These are phyloP conservation scores for Neodiprion virginianus DNA, from an alignment of 1,140 invertebrate genomes.

Conservation along the genomic window DNA sequence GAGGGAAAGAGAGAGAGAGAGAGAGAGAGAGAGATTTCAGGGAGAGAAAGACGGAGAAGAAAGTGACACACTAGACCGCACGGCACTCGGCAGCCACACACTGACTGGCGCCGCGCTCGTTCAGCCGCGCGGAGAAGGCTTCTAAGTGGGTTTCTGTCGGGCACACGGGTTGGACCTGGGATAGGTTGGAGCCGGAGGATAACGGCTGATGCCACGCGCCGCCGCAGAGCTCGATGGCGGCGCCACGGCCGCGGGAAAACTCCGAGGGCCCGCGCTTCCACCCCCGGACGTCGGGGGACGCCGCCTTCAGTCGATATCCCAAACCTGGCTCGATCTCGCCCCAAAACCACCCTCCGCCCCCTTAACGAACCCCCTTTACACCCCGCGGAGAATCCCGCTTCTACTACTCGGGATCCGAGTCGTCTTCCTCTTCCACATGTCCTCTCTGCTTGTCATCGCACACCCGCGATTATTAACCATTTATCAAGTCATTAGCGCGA, in stretches of 20 bases:
- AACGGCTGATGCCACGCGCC: conserved; percentile 35
- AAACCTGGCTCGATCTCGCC: neutral
- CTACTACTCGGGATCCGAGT: no score
- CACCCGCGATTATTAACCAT: no score
- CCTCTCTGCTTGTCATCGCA: no score
- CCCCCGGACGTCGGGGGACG: neutral
- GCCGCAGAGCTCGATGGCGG: conserved; percentile 42
- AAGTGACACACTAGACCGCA: neutral
- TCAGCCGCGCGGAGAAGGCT: conserved; percentile 27
- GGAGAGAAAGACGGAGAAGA: neutral
- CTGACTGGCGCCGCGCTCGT: no score
- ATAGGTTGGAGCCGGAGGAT: conserved; percentile 33
- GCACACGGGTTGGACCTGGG: conserved; percentile 30
- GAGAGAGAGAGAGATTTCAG: neutral
- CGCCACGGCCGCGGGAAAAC: conserved; percentile 38
- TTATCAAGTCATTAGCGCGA: no score
- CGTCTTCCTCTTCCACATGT: no score
- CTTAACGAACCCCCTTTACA: no score
- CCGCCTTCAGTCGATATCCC: conserved; percentile 6
- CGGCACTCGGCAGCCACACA: conserved; percentile 1
- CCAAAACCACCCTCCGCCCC: neutral
- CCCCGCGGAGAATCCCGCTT: neutral
- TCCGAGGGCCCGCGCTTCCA: neutral
- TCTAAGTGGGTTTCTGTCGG: conserved; percentile 36
- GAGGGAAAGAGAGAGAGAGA: neutral